Evolutionary conservation across 1,140 invertebrate genomes (phyloP).

Genomic region (Steinernema feltiae): DNA sequence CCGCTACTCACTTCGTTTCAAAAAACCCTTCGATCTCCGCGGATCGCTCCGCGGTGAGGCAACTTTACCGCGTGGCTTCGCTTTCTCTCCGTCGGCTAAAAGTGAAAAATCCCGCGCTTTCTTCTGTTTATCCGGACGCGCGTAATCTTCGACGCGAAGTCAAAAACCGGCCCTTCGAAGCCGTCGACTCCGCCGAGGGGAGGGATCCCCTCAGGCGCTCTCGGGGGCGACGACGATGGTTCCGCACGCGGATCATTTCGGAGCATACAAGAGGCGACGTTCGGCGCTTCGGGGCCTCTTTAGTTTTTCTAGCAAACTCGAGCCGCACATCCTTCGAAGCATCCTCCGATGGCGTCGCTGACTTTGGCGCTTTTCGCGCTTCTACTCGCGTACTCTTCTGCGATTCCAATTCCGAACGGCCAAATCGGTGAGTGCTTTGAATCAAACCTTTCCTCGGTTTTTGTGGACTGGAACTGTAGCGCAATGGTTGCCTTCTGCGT

Average conservation of each 20-base stretch:
- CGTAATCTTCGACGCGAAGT: conserved; percentile 3
- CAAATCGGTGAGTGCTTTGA: neutral
- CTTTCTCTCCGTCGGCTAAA: neutral
- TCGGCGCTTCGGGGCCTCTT: conserved; percentile 12
- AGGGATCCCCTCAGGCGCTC: conserved; percentile 7
- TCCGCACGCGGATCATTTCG: conserved; percentile 10
- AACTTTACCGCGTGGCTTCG: neutral
- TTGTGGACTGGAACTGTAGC: neutral
- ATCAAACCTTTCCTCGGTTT: no score
- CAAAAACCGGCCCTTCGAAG: neutral
- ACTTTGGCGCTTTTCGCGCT: neutral
- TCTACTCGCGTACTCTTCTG: neutral
- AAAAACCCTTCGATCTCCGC: neutral
- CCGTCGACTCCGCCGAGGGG: neutral
- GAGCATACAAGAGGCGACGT: conserved; percentile 3
- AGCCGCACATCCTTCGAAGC: neutral
- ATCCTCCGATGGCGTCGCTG: neutral
- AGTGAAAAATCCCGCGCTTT: conserved; percentile 12
- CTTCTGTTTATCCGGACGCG: conserved; percentile 11
- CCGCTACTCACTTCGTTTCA: neutral
- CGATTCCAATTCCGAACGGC: neutral
- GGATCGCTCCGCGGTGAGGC: neutral
- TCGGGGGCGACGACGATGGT: neutral
- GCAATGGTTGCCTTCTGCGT: no score
- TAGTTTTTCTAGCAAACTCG: neutral